These are phyloP conservation scores for Diabrotica undecimpunctata DNA, from an alignment of 1,140 invertebrate genomes.

Conservation along the genomic window DNA sequence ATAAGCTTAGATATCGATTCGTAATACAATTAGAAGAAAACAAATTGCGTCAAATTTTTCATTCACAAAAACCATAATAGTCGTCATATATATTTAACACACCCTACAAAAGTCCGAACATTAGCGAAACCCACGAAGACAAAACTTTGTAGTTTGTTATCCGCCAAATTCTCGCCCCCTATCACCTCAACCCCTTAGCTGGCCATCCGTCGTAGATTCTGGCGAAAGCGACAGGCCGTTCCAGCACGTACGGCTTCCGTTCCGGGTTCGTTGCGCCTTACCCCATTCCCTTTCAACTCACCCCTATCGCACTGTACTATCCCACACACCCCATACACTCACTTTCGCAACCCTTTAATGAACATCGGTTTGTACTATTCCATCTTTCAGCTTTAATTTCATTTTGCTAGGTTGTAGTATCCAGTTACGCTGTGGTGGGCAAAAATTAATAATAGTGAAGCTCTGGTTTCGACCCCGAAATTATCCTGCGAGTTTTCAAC, in stretches of 20 bases:
- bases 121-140: slow-evolving; percentile 12
- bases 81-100: slow-evolving; percentile 2
- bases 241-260: slow-evolving; percentile 20
- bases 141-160: slow-evolving; percentile 8
- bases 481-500: neutral
- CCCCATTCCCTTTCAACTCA: neutral
- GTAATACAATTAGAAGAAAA: no score
- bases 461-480: neutral
- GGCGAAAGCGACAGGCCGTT: slow-evolving; percentile 17
- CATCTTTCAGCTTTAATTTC: slow-evolving; percentile 35
- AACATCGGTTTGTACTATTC: slow-evolving; percentile 32
- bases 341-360: slow-evolving; percentile 24
- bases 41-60: no score
- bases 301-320: neutral
- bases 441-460: neutral
- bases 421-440: slow-evolving; percentile 8
- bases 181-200: neutral
- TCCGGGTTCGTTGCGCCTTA: slow-evolving; percentile 18
- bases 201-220: slow-evolving; percentile 17
- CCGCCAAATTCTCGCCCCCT: neutral
- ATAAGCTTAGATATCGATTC: no score
- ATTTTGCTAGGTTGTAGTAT: slow-evolving; percentile 21
- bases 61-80: no score
- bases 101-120: slow-evolving; percentile 8
- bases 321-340: neutral